Base-by-base conservation (phyloP, 2,113 vertebrate species). In the Tor tambroides region DNA sequence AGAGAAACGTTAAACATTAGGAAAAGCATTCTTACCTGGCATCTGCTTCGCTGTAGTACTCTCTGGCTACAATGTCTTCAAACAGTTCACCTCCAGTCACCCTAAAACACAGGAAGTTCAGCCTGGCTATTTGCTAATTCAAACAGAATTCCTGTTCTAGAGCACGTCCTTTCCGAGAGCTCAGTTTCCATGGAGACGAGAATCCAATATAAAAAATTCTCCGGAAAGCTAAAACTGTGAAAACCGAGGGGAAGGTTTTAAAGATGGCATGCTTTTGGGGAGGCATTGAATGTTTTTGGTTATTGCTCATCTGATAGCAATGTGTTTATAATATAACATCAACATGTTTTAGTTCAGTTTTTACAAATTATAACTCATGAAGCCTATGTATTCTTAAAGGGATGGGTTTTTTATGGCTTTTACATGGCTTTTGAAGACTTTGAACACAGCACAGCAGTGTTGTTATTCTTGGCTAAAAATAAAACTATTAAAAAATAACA, bases 51-150 rank as follows among this genome's bases (percentile, higher is more conserved):
- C 94, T 95, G 92, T 95, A 95, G 77, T 95, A 95, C 90, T 95
- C 95, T 92, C 94, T 94, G 92, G 95, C 94, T 80, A 95, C 95
- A 59, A 95, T 95, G 94, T 95, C 94, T 79, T 95, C 94, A 81
- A 95, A 95, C 87, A 95, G 93, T 89, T 95, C 95, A 80, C 95
- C 95, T 89, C 95, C 95, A 4, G 95, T 95, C 89, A 95, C 95
- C 93, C 95, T 95, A 88, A 1, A 88, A 86, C 77, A 89, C 63
- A 83, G 41, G 69, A 63, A 80, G 78, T 67, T 74, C 74, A 72
- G 30, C 59, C 85, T 83, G 76, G 56, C 41, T 43, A 30, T 81
- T 81, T 65, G 35, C 59, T 65, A 26, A 81, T 28, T 84, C 38
- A 88, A 65, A 86, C 59, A 76, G 6, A 26, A 75, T 82, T 49